phyloP scores from a whole-genome alignment of 2,113 vertebrate genomes.

The Siniperca chuatsi region DNA sequence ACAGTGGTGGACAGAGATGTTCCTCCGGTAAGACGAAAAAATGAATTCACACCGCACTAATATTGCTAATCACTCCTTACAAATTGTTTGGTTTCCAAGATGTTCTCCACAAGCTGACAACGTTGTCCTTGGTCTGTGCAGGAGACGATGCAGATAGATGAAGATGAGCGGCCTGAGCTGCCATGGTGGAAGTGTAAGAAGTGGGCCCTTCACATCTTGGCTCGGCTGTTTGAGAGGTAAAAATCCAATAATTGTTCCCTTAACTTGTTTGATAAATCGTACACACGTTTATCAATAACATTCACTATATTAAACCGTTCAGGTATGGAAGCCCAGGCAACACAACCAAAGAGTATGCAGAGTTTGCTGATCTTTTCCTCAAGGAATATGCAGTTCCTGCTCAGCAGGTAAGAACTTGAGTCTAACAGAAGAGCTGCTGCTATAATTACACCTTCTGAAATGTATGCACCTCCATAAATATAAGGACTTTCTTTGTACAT shows the following conservation, averaged over 20 bases:
- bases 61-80: background rate
- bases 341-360: slow-evolving; percentile 98
- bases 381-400: slow-evolving; percentile 97
- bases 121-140: slow-evolving; percentile 63
- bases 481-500: slow-evolving; percentile 6
- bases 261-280: background rate
- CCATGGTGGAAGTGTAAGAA: slow-evolving; percentile 99
- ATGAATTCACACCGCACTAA: background rate
- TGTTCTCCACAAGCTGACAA: slow-evolving; percentile 9
- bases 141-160: slow-evolving; percentile 98
- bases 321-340: slow-evolving; percentile 99
- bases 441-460: background rate
- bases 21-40: slow-evolving; percentile 88
- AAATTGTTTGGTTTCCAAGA: background rate
- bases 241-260: background rate
- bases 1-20: slow-evolving; percentile 97
- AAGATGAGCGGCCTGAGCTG: slow-evolving; percentile 96
- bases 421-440: no score
- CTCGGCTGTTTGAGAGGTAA: slow-evolving; percentile 97
- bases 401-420: slow-evolving; percentile 87
- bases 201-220: slow-evolving; percentile 99
- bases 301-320: background rate
- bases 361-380: slow-evolving; percentile 98
- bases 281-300: background rate
- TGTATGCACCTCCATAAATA: background rate